These are phyloP conservation scores for Trissolcus brochymenae DNA, from an alignment of 2,888 invertebrate species.

Conservation along the genomic window DNA sequence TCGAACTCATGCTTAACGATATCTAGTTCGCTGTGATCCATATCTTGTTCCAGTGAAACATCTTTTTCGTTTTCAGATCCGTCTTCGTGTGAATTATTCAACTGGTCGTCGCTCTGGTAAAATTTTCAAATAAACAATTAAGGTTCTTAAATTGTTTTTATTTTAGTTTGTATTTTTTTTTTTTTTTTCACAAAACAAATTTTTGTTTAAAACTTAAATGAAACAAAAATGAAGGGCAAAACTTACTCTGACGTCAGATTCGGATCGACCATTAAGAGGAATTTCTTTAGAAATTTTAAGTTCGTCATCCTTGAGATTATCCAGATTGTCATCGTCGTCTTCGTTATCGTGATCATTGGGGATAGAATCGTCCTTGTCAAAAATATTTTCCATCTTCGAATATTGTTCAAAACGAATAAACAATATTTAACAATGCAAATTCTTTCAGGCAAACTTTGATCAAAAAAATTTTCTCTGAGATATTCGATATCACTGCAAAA, in stretches of 20 bases:
- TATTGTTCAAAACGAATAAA: no score
- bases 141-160: no score
- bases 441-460: no score
- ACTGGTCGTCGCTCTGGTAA: slow-evolving; percentile 8
- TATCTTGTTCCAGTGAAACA: slow-evolving; percentile 14
- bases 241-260: slow-evolving; percentile 5
- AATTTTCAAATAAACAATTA: not conserved
- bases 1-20: slow-evolving; percentile 65
- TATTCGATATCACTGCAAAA: no score
- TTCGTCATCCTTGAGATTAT: slow-evolving; percentile 4
- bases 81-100: slow-evolving; percentile 27
- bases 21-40: slow-evolving; percentile 52
- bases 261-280: not conserved
- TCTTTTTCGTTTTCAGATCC: slow-evolving; percentile 24
- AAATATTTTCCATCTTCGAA: slow-evolving; percentile 11
- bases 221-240: not conserved
- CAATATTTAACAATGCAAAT: no score
- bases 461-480: no score
- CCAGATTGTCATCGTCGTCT: slow-evolving; percentile 5
- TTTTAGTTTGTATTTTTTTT: not conserved
- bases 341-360: not conserved
- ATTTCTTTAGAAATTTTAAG: not conserved
- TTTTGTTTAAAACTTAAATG: not conserved
- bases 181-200: no score
- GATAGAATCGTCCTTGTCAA: slow-evolving; percentile 18